These are phyloP conservation scores for Galerucella calmariensis DNA, from an alignment of 2,888 invertebrate genomes.

Conservation along the genomic window DNA sequence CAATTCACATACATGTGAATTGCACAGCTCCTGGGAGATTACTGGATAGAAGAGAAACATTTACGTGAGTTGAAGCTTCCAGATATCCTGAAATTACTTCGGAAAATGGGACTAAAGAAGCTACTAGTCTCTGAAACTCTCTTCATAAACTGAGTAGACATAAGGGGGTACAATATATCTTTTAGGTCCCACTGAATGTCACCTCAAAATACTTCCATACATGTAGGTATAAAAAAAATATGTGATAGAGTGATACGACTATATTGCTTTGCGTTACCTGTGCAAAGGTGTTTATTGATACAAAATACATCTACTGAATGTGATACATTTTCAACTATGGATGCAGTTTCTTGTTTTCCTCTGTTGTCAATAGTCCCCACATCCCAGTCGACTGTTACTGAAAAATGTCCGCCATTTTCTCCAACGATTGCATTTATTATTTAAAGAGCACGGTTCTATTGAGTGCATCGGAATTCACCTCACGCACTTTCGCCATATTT, in stretches of 20 bases:
- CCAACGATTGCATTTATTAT: conserved; percentile 60
- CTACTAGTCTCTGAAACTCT: too few species aligned
- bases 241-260: neutral
- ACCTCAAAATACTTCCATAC: neutral
- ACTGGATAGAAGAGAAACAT: too few species aligned
- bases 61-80: too few species aligned
- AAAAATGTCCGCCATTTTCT: conserved; percentile 44
- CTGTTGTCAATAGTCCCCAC: conserved; percentile 38
- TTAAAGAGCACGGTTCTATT: conserved; percentile 59
- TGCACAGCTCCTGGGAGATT: too few species aligned
- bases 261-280: conserved; percentile 8
- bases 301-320: conserved; percentile 9
- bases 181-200: too few species aligned
- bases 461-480: conserved; percentile 59
- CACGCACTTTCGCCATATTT: conserved; percentile 59
- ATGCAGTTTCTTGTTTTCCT: conserved; percentile 35
- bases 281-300: neutral
- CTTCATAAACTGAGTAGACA: too few species aligned
- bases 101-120: too few species aligned
- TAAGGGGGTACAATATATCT: too few species aligned
- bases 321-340: conserved; percentile 36
- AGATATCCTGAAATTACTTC: too few species aligned
- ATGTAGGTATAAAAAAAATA: neutral
- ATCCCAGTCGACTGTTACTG: conserved; percentile 22
- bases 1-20: too few species aligned